Evolutionary conservation across 2,888 invertebrate genomes (phyloP).

Genomic region (Chydorus sphaericus): DNA sequence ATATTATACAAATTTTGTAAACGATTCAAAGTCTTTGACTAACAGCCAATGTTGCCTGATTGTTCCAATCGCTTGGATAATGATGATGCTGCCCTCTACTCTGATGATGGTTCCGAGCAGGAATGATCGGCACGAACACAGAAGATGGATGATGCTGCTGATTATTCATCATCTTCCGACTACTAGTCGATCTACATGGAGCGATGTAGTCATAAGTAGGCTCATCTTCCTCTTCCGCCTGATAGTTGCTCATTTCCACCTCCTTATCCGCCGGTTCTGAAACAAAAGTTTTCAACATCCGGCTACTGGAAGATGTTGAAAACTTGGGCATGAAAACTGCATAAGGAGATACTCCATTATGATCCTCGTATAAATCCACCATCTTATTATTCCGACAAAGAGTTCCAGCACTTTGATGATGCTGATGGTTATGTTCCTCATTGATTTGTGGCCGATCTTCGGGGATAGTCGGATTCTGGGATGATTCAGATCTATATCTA

Average conservation of each 20-base stretch:
- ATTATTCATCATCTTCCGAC: background rate
- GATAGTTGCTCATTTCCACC: constrained; percentile 4
- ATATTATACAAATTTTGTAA: too few relatives aligned
- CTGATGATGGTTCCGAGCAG: background rate
- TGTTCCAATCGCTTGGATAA: constrained; percentile 1
- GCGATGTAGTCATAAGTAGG: constrained; percentile 8
- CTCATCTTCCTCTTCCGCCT: background rate
- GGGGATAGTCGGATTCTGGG: too few relatives aligned
- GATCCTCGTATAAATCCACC: background rate
- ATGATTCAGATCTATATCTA: constrained; percentile 1
- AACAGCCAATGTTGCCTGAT: constrained; percentile 9
- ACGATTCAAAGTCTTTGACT: background rate
- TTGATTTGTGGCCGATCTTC: too few relatives aligned
- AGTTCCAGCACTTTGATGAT: background rate
- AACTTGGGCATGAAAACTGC: constrained; percentile 12
- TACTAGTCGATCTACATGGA: background rate
- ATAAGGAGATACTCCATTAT: constrained; percentile 11
- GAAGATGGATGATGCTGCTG: too few relatives aligned
- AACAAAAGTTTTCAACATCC: constrained; percentile 7
- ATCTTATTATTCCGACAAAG: background rate
- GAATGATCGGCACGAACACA: constrained; percentile 3
- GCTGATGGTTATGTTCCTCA: background rate
- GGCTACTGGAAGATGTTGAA: background rate
- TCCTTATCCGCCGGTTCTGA: background rate
- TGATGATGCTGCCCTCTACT: background rate